A percentile compares a stretch with the other conserved stretches of the same genome.
Evolutionary conservation across 2,797 vertebrate genomes (phyloP).

Genomic region (Darevskia nairensis): DNA sequence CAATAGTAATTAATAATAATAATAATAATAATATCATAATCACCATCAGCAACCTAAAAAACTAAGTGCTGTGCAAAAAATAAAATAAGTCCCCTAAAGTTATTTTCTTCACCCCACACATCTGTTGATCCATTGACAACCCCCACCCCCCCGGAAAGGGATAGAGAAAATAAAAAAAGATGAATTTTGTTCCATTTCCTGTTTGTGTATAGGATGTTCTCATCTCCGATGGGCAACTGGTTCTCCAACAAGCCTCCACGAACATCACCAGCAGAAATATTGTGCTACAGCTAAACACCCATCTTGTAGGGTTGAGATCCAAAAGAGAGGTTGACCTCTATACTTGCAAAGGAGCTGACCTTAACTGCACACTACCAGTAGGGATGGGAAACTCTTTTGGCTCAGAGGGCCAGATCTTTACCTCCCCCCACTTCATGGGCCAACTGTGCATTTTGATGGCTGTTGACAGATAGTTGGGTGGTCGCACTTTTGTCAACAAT

Average conservation of each 20-base stretch:
- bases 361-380: neutral
- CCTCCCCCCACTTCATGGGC: too few relatives aligned
- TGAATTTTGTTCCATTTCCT: neutral
- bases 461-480: too few relatives aligned
- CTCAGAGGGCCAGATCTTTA: too few relatives aligned
- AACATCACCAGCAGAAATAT: neutral
- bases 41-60: neutral
- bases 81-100: neutral
- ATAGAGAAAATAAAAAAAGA: neutral
- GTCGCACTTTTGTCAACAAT: too few relatives aligned
- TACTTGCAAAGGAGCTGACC: slow-evolving; percentile 17
- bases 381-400: too few relatives aligned
- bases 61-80: neutral
- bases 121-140: neutral
- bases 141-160: too few relatives aligned
- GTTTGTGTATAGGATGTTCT: neutral
- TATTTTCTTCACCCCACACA: neutral
- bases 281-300: too few relatives aligned
- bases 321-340: fast-evolving
- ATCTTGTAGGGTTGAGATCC: neutral
- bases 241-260: neutral
- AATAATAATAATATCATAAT: neutral
- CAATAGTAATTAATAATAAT: neutral
- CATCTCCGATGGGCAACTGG: too few relatives aligned
- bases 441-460: too few relatives aligned